Conservation (phyloP, 2,797 vertebrate species). For the Valencia hispanica region DNA sequence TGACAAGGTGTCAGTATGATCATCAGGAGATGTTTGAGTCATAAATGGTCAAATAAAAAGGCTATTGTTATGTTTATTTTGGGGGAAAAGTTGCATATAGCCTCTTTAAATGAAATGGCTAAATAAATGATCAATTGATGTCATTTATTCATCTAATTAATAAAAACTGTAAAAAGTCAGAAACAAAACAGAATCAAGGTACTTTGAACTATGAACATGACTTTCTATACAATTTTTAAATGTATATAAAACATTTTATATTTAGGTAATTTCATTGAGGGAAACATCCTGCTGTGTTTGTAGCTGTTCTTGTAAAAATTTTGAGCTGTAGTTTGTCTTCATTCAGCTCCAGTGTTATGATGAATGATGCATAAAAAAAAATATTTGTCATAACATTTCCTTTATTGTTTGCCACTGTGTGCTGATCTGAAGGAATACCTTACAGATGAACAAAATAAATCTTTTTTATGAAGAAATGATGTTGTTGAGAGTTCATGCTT, state of each 20-base stretch:
- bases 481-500: neutral
- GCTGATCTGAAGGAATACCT: slow-evolving; percentile 45
- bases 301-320: slow-evolving; percentile 9
- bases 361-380: slow-evolving; percentile 38
- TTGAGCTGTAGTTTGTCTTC: slow-evolving; percentile 10
- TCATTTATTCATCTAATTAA: neutral
- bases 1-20: too few relatives aligned
- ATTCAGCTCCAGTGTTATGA: slow-evolving; percentile 1
- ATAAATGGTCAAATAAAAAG: too few relatives aligned
- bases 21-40: too few relatives aligned
- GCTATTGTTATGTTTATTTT: too few relatives aligned
- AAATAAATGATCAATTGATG: neutral
- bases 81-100: too few relatives aligned
- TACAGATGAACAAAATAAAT: slow-evolving; percentile 13
- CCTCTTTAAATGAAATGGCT: neutral
- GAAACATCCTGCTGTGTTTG: slow-evolving; percentile 4
- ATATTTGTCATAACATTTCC: slow-evolving; percentile 19
- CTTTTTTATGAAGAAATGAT: slow-evolving; percentile 37
- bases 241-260: slow-evolving; percentile 9
- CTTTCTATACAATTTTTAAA: neutral
- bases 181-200: neutral
- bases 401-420: neutral
- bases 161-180: neutral
- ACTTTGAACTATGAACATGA: neutral
- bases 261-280: slow-evolving; percentile 1